Evolutionary conservation across 2,113 vertebrate genomes (phyloP), one percentile per base, ranked within the genome.

Genomic region (Heloderma charlesbogerti): DNA sequence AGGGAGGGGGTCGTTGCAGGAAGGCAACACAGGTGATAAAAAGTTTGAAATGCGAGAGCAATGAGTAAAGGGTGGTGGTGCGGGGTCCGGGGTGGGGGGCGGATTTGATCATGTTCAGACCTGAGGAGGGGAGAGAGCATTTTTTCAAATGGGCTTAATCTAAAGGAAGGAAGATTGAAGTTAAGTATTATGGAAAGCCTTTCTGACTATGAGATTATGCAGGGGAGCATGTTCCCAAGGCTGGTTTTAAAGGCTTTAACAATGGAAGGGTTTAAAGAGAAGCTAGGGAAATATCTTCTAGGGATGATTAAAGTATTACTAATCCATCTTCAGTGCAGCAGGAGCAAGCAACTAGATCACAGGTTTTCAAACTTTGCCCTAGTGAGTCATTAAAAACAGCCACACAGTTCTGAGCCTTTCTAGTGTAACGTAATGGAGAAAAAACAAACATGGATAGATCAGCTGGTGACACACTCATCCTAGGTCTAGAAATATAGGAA

Each of bases 81-180:
- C n/a, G n/a, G n/a, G n/a, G n/a, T n/a, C n/a, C n/a, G n/a, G n/a
- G n/a, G n/a, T n/a, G n/a, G 77, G 13, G 71, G 34, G 31, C 31
- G 45, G 37, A 78, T n/a, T 27, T 29, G 66, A 66, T 45, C 88
- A 82, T 57, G 88, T 82, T 89, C 78, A 89, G 66, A 54, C 78
- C 45, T 37, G 45, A 89, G 51, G n/a, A 72, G 74, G 27, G 40
- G 13, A 77, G 51, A 88, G 22, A 57, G 37, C 10, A 48, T 20
- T 54, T 71, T 48, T 82, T 82, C n/a, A 40, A 71, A 82, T 57
- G 67, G 88, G 48, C 63, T 89, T 89, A 89, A 54, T 48, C 60
- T 81, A 89, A 43, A 89, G 87, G 77, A 89, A 89, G 63, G 87
- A 89, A 89, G 87, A 81, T 69, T 89, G 87, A 81, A 89, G 87